Base-by-base conservation (phyloP, 2,797 vertebrate species). In the Alcedo atthis region DNA sequence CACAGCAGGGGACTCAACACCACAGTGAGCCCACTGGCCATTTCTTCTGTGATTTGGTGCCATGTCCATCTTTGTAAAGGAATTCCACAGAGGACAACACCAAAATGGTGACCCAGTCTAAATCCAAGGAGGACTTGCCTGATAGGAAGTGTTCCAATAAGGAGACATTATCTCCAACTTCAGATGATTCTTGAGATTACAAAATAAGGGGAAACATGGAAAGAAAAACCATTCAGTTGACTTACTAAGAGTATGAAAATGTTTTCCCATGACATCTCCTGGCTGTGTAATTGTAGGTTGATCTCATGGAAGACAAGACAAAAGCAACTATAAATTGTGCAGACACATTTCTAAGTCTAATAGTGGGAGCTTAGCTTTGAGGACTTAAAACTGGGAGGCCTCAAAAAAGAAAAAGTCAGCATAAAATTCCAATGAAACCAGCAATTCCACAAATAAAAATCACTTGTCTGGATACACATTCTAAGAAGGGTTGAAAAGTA, bases 71-170 rank as follows among this genome's bases (percentile, higher is more conserved):
- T 20, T 32, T 40, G n/a, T 42, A 42, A 14, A 74, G 4, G 8
- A 77, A 8, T 3, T 45, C 75, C 33, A 22, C 77, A 66, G 68
- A 45, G 33, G 3, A 3, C 42, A 87, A 94, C 30, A 89, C 67
- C 73, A 3, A 11, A 62, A 77, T 1, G 32, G 75, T 91, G 81
- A 92, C 26, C 12, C 32, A 80, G 24, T 3, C 54, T 89, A 43
- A 33, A 82, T 1, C 35, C 2, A 69, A 71, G 18, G 87, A 86
- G 5, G 6, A 92, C 93, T 96, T 92, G 93, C 93, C 94, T 93
- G 90, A 91, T 13, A 96, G 55, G 42, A 62, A 93, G 14, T 24
- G 33, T 32, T 95, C 89, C 93, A 96, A 26, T 64, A 95, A 45
- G 55, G 90, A 94, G 70, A 75, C 46, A 49, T 53, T 95, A 93